phyloP scores from a whole-genome alignment of 2,888 invertebrate genomes.

The Drosophila cyrtoloma region DNA sequence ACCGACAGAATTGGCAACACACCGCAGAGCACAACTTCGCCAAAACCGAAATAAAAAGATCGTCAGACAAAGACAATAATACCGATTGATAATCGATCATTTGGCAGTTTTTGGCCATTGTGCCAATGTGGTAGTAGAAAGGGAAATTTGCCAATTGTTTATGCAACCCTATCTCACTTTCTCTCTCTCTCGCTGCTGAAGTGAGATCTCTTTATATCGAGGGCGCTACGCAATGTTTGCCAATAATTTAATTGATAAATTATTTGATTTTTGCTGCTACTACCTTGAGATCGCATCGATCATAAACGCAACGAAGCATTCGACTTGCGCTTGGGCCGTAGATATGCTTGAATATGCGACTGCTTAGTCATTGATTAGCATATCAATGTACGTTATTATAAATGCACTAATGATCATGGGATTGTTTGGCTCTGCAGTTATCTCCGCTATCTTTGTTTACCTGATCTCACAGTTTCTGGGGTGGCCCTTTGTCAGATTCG shows the following conservation, averaged over 20 bases:
- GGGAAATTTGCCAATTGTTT: slow-evolving; percentile 43
- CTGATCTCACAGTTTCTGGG: slow-evolving; percentile 52
- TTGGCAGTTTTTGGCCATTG: slow-evolving; percentile 66
- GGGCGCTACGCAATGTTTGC: slow-evolving; percentile 78
- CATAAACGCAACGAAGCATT: slow-evolving; percentile 55
- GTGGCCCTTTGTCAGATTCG: slow-evolving; percentile 39
- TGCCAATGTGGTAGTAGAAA: slow-evolving; percentile 39
- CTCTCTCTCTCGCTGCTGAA: slow-evolving; percentile 5
- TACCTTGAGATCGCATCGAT: slow-evolving; percentile 63
- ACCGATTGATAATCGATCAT: slow-evolving; percentile 72
- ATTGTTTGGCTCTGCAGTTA: slow-evolving; percentile 64
- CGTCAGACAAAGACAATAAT: slow-evolving; percentile 38
- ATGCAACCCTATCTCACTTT: slow-evolving; percentile 52
- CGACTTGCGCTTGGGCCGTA: slow-evolving; percentile 15
- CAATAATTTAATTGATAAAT: slow-evolving; percentile 82
- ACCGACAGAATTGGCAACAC: slow-evolving; percentile 71
- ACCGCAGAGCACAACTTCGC: slow-evolving; percentile 56
- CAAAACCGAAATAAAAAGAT: slow-evolving; percentile 35
- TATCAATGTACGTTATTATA: slow-evolving; percentile 74
- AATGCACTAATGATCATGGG: slow-evolving; percentile 75
- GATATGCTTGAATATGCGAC: neutral
- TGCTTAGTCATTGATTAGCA: slow-evolving; percentile 71
- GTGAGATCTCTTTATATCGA: slow-evolving; percentile 44
- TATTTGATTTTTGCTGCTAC: slow-evolving; percentile 67
- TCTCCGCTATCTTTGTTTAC: slow-evolving; percentile 48